phyloP scores from a whole-genome alignment of 1,140 invertebrate genomes.

The Sesamia nonagrioides region DNA sequence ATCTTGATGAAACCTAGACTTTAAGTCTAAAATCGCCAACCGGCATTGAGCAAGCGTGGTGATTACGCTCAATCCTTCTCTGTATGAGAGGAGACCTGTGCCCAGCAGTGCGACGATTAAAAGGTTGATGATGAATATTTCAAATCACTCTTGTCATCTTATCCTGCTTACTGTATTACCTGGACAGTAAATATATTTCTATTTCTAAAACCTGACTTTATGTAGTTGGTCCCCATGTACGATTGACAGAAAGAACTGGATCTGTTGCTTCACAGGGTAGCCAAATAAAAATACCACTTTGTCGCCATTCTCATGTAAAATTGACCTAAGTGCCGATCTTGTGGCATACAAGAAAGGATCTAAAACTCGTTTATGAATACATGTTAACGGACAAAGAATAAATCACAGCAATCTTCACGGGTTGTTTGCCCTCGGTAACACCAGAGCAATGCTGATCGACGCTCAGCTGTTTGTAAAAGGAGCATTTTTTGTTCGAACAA shows the following conservation, averaged over 20 bases:
- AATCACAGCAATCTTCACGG: not conserved
- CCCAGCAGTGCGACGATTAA: too few relatives aligned
- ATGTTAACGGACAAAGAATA: not conserved
- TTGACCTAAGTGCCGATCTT: not conserved
- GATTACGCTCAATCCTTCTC: too few relatives aligned
- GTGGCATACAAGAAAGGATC: not conserved
- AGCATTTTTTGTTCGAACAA: conserved; percentile 54
- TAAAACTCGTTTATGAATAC: conserved; percentile 4
- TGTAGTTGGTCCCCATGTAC: not conserved
- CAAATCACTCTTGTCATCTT: too few relatives aligned
- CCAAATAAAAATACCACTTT: not conserved
- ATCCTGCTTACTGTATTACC: too few relatives aligned
- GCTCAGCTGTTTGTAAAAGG: conserved; percentile 70
- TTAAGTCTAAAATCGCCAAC: too few relatives aligned
- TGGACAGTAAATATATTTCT: too few relatives aligned
- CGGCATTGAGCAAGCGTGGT: too few relatives aligned
- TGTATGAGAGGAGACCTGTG: too few relatives aligned
- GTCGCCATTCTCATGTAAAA: not conserved
- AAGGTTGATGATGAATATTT: too few relatives aligned
- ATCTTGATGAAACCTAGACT: too few relatives aligned
- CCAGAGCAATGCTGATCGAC: conserved; percentile 53
- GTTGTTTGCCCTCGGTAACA: conserved; percentile 9
- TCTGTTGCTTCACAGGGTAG: not conserved
- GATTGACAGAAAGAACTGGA: not conserved
- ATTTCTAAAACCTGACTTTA: too few relatives aligned